Conservation (phyloP, 2,888 invertebrate genomes). For the Watsonalla binaria region DNA sequence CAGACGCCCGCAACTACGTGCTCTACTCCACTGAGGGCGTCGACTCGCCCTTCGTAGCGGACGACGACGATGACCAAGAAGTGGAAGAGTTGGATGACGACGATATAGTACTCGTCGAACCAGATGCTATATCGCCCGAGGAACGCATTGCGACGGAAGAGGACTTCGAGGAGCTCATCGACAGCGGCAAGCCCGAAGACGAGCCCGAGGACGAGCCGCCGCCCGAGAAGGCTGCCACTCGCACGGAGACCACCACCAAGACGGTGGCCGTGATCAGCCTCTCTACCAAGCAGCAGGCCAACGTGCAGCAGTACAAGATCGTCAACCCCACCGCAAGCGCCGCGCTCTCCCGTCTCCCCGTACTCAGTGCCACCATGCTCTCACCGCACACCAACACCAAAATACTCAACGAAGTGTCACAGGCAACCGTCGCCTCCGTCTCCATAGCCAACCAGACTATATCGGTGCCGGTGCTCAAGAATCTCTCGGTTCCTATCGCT, state of each 20-base stretch:
- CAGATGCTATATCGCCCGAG: slow-evolving; percentile 79
- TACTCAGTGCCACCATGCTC: slow-evolving; percentile 53
- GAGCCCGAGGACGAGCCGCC: slow-evolving; percentile 51
- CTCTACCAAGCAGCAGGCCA: slow-evolving; percentile 58
- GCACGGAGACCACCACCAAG: slow-evolving; percentile 73
- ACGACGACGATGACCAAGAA: slow-evolving; percentile 57
- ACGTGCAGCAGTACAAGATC: slow-evolving; percentile 69
- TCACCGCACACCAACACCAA: slow-evolving; percentile 67
- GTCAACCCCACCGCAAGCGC: slow-evolving; percentile 49
- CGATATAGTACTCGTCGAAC: slow-evolving; percentile 81
- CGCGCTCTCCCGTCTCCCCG: slow-evolving; percentile 54
- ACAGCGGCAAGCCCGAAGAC: slow-evolving; percentile 79
- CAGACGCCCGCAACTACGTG: slow-evolving; percentile 81
- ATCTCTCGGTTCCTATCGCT: slow-evolving; percentile 57
- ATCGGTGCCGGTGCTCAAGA: slow-evolving; percentile 70
- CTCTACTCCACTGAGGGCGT: slow-evolving; percentile 81
- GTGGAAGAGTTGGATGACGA: slow-evolving; percentile 73
- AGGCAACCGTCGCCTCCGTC: slow-evolving; percentile 78
- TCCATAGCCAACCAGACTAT: slow-evolving; percentile 75
- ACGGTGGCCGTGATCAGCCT: slow-evolving; percentile 75
- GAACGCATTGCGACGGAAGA: slow-evolving; percentile 82
- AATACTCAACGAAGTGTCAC: slow-evolving; percentile 76
- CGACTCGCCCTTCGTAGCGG: slow-evolving; percentile 61
- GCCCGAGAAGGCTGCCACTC: slow-evolving; percentile 59
- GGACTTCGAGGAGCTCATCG: slow-evolving; percentile 82